Percentiles rank a stretch among this genome's conserved stretches.
Evolutionary conservation across 2,113 vertebrate genomes (phyloP).

Genomic region (Proterorhinus semilunaris): DNA sequence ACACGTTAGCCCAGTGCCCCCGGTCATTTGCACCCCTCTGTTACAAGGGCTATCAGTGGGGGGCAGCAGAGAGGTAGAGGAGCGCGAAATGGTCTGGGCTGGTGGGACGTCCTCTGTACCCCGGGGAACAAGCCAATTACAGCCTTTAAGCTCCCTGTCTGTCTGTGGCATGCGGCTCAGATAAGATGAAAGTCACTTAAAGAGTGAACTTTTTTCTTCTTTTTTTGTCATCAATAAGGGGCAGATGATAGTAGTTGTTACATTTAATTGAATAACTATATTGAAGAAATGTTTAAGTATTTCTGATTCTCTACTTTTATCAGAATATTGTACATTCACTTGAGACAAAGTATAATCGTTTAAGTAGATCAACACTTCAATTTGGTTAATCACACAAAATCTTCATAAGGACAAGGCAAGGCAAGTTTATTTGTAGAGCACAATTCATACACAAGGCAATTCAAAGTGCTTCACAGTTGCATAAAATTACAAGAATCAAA

Average conservation of each 20-base stretch:
- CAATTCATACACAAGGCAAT: too few relatives aligned
- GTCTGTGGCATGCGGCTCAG: slow-evolving; percentile 66
- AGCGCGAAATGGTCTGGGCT: slow-evolving; percentile 57
- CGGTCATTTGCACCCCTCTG: slow-evolving; percentile 59
- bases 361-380: too few relatives aligned
- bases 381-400: too few relatives aligned
- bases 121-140: slow-evolving; percentile 64
- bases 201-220: slow-evolving; percentile 35
- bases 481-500: too few relatives aligned
- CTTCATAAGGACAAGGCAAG: too few relatives aligned
- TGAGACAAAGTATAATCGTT: too few relatives aligned
- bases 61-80: slow-evolving; percentile 22
- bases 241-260: neutral
- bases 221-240: slow-evolving; percentile 31
- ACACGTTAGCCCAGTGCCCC: slow-evolving; percentile 53
- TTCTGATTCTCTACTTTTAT: too few relatives aligned
- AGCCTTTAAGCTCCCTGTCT: slow-evolving; percentile 53
- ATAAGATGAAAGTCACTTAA: slow-evolving; percentile 64
- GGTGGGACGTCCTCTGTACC: slow-evolving; percentile 58
- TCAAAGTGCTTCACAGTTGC: too few relatives aligned
- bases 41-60: slow-evolving; percentile 46
- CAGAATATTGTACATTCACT: too few relatives aligned
- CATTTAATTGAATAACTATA: too few relatives aligned
- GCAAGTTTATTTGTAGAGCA: too few relatives aligned
- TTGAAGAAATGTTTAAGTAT: too few relatives aligned